Evolutionary conservation across 1,140 invertebrate species (phyloP), one percentile per base, ranked within the genome.

Genomic region (Solenopsis fugax): DNA sequence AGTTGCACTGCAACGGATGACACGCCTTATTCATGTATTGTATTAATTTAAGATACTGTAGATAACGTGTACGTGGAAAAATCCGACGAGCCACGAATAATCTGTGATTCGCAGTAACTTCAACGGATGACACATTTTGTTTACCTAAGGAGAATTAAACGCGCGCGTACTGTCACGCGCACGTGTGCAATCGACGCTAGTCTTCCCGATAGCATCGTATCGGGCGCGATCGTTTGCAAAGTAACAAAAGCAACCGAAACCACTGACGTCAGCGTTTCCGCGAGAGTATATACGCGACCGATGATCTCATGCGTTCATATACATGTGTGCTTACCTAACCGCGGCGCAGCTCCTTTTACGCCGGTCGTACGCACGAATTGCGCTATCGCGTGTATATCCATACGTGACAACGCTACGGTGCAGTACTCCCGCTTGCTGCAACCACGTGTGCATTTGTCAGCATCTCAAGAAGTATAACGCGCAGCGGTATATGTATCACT

Each of bases 361-460:
- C 24, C 34, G 24, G 18, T 7, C 41, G 48, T 29, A 48, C 41
- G 41, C 65, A 58, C 67, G n/a, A 82, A 73, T 82, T 82, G 54
- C 54, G 65, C 67, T 82, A 73, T 82, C 80, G 52, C 41, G 2
- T 54, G 7, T 7, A 75, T 75, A 41, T 73, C 24, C 12, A 10
- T 82, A 82, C 45, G 69, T 75, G 80, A 84, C 80, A 58, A 37
- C 24, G 52, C 16, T 18, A 45, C 56, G 50, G 18, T 56, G 41
- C 62, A 18, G n/a, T 37, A 48, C 34, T 62, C 13, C 56, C 34
- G 69, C 10, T 45, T 62, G 85, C 54, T 84, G 45, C 77, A 50
- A 69, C 58, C 84, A 87, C 76, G 65, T 80, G 62, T 52, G 67
- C 89, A 84, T 91, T 87, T 85, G 86, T 88, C 90, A 90, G 88